Conservation (phyloP, 2,888 invertebrate genomes). For the Norana najaformis region DNA sequence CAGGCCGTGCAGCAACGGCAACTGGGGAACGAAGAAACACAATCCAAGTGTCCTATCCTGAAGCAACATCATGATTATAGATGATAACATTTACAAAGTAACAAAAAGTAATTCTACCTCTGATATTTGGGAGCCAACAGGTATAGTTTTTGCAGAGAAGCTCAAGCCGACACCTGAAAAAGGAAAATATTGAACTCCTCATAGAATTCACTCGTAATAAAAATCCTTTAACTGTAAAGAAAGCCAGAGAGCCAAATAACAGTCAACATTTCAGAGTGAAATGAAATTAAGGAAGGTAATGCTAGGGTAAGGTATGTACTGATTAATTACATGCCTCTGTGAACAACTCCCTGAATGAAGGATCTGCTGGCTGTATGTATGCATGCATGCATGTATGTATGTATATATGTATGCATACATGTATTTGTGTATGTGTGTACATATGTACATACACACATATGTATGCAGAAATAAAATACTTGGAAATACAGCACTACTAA, state of each 20-base stretch:
- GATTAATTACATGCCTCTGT: no score
- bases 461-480: no score
- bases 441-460: no score
- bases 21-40: no score
- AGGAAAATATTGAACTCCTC: background rate
- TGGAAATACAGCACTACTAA: no score
- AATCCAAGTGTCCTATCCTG: background rate
- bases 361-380: no score
- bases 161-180: background rate
- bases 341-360: no score
- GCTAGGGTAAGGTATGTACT: background rate
- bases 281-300: background rate
- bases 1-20: no score
- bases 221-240: background rate
- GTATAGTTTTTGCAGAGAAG: background rate
- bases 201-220: background rate
- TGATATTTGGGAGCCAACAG: background rate
- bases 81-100: background rate
- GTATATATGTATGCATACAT: no score
- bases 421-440: no score
- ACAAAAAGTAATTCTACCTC: background rate
- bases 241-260: background rate
- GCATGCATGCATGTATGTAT: no score
- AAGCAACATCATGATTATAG: background rate
- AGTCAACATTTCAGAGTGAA: background rate